A percentile compares a stretch with the other conserved stretches of the same genome.
These are phyloP conservation scores for Xiphorhynchus erythropygius DNA, from an alignment of 2,797 vertebrate genomes.

Conservation along the genomic window DNA sequence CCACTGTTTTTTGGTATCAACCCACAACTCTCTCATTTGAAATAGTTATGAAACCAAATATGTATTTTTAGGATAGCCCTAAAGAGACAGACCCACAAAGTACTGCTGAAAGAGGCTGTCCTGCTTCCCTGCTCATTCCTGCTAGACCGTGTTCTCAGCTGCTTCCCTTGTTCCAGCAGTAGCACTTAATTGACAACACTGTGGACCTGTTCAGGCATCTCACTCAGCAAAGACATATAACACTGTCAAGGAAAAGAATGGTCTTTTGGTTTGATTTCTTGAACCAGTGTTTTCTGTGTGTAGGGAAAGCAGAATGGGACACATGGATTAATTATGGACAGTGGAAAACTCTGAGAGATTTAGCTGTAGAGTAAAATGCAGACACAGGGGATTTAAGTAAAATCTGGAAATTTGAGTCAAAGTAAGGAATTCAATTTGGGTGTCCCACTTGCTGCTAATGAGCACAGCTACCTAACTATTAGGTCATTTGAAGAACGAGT, in stretches of 20 bases:
- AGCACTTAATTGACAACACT: background rate
- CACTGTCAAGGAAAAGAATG: background rate
- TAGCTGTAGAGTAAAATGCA: background rate
- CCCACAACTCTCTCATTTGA: background rate
- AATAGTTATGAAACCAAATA: background rate
- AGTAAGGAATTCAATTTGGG: background rate
- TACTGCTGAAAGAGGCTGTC: background rate
- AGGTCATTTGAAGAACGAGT: background rate
- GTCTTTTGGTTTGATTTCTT: background rate
- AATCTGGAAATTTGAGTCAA: background rate
- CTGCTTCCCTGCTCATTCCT: background rate
- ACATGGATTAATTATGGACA: background rate
- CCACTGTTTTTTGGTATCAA: background rate
- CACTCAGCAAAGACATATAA: background rate
- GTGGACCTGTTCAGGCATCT: background rate
- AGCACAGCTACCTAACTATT: background rate
- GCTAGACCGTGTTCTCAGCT: background rate
- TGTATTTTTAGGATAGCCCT: background rate
- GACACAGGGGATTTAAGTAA: background rate
- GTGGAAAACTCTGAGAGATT: background rate
- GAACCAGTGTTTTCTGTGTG: background rate
- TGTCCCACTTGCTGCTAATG: background rate
- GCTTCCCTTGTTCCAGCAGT: background rate
- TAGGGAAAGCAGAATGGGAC: background rate
- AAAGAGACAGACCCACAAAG: background rate